These are phyloP conservation scores for Bilobella aurantiaca DNA, from an alignment of 1,140 invertebrate species.

Conservation along the genomic window DNA sequence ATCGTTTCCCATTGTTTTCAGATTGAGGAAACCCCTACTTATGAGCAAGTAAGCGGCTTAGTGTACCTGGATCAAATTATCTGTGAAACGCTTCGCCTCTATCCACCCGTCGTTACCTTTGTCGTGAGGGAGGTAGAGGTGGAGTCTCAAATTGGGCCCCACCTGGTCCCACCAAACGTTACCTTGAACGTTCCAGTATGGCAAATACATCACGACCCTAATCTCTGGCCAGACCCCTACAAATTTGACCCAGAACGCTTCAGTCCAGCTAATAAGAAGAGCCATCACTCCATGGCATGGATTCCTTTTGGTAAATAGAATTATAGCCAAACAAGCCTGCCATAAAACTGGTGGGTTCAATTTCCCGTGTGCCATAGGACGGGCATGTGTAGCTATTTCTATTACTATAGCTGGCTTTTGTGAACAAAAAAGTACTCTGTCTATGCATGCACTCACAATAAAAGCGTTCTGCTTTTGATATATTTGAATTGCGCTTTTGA, in stretches of 20 bases:
- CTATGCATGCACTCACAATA: too few species aligned
- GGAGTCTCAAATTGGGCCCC: constrained; percentile 37
- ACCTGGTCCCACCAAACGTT: constrained; percentile 39
- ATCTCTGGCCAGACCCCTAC: constrained; percentile 43
- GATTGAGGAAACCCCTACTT: constrained; percentile 37
- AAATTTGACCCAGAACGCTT: constrained; percentile 44
- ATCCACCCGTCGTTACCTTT: constrained; percentile 40
- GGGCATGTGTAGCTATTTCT: too few species aligned
- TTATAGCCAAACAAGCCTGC: neutral
- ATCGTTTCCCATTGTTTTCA: constrained; percentile 8
- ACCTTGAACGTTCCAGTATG: constrained; percentile 40
- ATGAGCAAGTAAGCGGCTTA: constrained; percentile 37
- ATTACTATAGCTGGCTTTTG: too few species aligned
- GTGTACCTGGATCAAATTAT: constrained; percentile 39
- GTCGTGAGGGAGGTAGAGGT: constrained; percentile 31
- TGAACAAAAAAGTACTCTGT: too few species aligned
- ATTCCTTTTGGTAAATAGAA: constrained; percentile 6
- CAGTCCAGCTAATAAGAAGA: constrained; percentile 2
- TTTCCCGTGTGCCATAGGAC: neutral
- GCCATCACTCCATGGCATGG: constrained; percentile 5
- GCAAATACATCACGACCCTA: constrained; percentile 42
- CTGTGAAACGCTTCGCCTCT: constrained; percentile 9
- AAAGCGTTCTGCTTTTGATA: too few species aligned
- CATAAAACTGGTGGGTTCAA: neutral
- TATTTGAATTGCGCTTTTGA: too few species aligned